Evolutionary conservation across 2,113 vertebrate species (phyloP).

Genomic region (Spheniscus mendiculus): DNA sequence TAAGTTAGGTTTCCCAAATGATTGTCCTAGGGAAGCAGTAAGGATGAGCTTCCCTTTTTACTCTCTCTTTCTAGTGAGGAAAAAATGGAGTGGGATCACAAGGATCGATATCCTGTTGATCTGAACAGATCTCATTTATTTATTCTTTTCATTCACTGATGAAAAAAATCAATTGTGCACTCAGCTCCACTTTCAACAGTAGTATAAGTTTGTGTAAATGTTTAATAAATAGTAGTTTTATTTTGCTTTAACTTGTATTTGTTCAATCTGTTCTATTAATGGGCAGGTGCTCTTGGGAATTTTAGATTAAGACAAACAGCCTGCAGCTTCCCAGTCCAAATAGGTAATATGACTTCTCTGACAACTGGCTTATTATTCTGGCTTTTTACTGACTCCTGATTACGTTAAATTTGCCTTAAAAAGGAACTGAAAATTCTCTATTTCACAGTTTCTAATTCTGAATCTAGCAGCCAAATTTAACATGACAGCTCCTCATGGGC

Average conservation of each 20-base stretch:
- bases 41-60: not conserved
- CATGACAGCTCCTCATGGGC: not conserved
- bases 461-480: slow-evolving; percentile 14
- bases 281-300: not conserved
- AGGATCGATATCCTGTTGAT: not conserved
- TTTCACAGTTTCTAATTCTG: not conserved
- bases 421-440: not conserved
- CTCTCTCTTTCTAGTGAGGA: not conserved
- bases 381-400: not conserved
- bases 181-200: not conserved
- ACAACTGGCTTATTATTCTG: not conserved
- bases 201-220: not conserved
- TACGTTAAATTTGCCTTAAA: not conserved
- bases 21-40: not conserved
- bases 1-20: not conserved
- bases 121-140: not conserved
- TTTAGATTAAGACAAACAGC: not conserved
- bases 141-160: not conserved
- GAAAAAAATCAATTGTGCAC: not conserved
- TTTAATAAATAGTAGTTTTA: not conserved
- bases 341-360: not conserved
- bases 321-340: not conserved
- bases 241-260: not conserved
- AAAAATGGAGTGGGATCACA: not conserved
- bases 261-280: not conserved